These are phyloP conservation scores for Lacanobia wlatinum DNA, from an alignment of 2,888 invertebrate species.

Conservation along the genomic window DNA sequence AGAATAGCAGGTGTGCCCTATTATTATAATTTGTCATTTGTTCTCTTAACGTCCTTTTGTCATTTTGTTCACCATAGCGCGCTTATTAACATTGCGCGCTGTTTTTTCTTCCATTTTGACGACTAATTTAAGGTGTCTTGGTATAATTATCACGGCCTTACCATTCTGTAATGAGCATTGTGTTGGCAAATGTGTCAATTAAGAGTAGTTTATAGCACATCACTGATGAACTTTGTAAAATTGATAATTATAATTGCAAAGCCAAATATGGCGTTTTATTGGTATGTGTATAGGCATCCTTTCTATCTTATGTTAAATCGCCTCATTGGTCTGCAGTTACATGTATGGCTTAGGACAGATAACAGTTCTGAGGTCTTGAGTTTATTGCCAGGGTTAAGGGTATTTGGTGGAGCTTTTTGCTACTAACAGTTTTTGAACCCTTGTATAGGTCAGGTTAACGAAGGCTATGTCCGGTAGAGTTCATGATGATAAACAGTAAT, in stretches of 20 bases:
- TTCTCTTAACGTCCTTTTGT: conserved; percentile 83
- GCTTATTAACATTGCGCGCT: conserved; percentile 78
- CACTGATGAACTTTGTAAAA: conserved; percentile 52
- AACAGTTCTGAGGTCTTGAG: conserved; percentile 24
- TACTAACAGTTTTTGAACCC: background rate
- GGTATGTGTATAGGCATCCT: conserved; percentile 32
- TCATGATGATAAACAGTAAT: background rate
- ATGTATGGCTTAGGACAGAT: conserved; percentile 47
- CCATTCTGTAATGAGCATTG: conserved; percentile 60
- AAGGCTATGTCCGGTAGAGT: background rate
- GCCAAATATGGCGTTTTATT: conserved; percentile 46
- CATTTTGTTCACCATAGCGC: conserved; percentile 76
- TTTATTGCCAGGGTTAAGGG: conserved; percentile 16
- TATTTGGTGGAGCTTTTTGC: background rate
- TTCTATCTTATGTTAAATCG: conserved; percentile 50
- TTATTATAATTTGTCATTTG: conserved; percentile 90
- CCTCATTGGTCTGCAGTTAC: conserved; percentile 46
- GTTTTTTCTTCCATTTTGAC: conserved; percentile 70
- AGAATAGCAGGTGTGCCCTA: conserved; percentile 90
- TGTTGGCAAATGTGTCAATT: conserved; percentile 70
- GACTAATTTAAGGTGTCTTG: conserved; percentile 71
- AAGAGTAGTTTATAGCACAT: conserved; percentile 52
- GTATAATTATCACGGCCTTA: conserved; percentile 64
- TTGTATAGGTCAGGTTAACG: background rate
- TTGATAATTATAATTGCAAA: conserved; percentile 57